A percentile compares a stretch with the other conserved stretches of the same genome.
Conservation (phyloP, 2,888 invertebrate species). For the Eristalinus aeneus region DNA sequence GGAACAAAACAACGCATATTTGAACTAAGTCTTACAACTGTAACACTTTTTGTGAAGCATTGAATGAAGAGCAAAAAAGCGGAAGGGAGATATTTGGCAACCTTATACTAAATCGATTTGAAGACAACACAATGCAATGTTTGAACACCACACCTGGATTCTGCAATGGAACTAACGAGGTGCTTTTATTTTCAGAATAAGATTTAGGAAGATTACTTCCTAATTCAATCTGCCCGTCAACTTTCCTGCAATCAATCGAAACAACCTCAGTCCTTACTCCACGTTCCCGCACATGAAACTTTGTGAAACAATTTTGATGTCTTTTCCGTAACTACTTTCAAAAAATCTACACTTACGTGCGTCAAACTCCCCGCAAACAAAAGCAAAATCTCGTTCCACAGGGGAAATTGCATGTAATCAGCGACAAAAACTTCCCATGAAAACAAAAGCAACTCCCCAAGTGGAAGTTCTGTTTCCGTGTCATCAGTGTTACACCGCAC, state of each 20-base stretch:
- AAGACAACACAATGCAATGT: too few species aligned
- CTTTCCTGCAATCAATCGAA: neutral
- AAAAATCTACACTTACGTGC: neutral
- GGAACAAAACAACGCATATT: too few species aligned
- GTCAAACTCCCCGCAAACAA: neutral
- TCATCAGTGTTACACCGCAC: constrained; percentile 2
- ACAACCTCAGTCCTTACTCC: neutral
- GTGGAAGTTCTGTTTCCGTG: constrained; percentile 12
- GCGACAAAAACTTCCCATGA: neutral
- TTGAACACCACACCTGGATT: too few species aligned
- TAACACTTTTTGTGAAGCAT: too few species aligned
- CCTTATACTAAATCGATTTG: too few species aligned
- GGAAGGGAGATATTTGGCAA: too few species aligned
- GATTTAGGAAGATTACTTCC: too few species aligned
- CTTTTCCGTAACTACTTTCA: neutral
- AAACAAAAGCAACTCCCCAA: neutral
- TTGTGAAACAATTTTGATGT: neutral
- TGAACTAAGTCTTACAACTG: too few species aligned
- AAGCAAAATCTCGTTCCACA: neutral
- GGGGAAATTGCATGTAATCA: constrained; percentile 3
- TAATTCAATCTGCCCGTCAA: neutral
- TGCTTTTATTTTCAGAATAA: too few species aligned
- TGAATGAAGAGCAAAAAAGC: too few species aligned
- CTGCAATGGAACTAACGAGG: too few species aligned
- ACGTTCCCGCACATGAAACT: neutral